phyloP scores from a whole-genome alignment of 2,888 invertebrate species.

The Chalcis sispes region DNA sequence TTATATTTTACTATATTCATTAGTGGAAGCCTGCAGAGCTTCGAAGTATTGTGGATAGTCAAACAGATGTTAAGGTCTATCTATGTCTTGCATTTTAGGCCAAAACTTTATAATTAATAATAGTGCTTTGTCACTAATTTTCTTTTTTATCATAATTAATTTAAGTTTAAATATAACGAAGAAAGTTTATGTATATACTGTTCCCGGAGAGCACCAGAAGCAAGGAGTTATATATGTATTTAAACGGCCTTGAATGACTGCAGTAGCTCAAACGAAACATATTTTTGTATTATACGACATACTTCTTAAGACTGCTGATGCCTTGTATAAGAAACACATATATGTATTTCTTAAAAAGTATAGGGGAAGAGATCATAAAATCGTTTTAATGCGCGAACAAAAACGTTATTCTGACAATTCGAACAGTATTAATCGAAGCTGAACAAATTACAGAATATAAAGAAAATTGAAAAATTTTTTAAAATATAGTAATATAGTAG shows the following conservation, averaged over 20 bases:
- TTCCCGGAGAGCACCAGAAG: conserved; percentile 32
- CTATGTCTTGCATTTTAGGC: conserved; percentile 32
- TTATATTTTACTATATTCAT: conserved; percentile 30
- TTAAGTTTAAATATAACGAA: conserved; percentile 36
- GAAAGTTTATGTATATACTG: conserved; percentile 44
- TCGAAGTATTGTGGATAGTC: conserved; percentile 17
- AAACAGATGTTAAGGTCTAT: conserved; percentile 22
- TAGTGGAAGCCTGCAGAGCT: not conserved
- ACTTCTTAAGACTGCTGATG: conserved; percentile 66
- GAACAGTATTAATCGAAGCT: conserved; percentile 56
- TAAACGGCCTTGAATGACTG: conserved; percentile 33
- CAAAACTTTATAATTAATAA: conserved; percentile 39
- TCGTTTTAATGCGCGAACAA: conserved; percentile 28
- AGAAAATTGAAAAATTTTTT: conserved; percentile 22
- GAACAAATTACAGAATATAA: conserved; percentile 45
- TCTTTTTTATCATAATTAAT: conserved; percentile 16
- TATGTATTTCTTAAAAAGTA: conserved; percentile 46
- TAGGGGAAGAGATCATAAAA: conserved; percentile 25
- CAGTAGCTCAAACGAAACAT: conserved; percentile 59
- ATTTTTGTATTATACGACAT: conserved; percentile 66
- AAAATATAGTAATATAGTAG: conserved; percentile 5
- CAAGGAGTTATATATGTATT: conserved; percentile 37
- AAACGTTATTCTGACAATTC: conserved; percentile 48
- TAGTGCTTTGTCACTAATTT: conserved; percentile 33
- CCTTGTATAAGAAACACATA: conserved; percentile 62